Percentiles rank a stretch among this genome's conserved stretches.
These are phyloP conservation scores for Neogobius melanostomus DNA, from an alignment of 2,113 vertebrate genomes.

Conservation along the genomic window DNA sequence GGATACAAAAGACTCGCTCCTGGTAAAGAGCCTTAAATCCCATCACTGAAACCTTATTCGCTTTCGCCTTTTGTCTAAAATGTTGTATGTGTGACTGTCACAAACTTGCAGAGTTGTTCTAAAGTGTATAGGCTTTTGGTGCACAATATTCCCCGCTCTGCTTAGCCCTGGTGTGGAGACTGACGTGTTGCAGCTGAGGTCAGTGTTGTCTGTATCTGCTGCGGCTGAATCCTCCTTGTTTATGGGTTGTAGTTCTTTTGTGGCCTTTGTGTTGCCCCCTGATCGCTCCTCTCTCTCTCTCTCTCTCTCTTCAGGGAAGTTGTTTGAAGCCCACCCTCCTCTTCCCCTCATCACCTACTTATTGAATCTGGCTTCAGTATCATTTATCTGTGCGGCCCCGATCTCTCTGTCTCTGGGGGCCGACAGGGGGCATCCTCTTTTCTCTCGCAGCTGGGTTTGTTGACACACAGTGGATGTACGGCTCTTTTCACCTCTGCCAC, in stretches of 20 bases:
- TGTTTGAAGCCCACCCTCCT: constrained; percentile 76
- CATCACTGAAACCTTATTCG: too few relatives aligned
- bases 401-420: constrained; percentile 61
- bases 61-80: too few relatives aligned
- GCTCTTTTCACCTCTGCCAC: constrained; percentile 63
- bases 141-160: background rate
- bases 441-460: constrained; percentile 94
- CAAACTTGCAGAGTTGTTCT: too few relatives aligned
- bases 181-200: constrained; percentile 49
- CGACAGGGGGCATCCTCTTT: constrained; percentile 82
- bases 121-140: too few relatives aligned
- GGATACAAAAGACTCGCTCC: too few relatives aligned
- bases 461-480: constrained; percentile 92
- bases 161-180: constrained; percentile 19
- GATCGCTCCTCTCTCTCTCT: constrained; percentile 61
- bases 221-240: constrained; percentile 61
- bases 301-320: constrained; percentile 84
- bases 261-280: constrained; percentile 51
- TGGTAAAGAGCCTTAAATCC: too few relatives aligned
- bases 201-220: constrained; percentile 42
- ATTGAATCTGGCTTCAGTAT: constrained; percentile 89
- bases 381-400: constrained; percentile 74
- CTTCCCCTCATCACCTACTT: constrained; percentile 64
- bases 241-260: constrained; percentile 79
- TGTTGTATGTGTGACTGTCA: too few relatives aligned